Evolutionary conservation across 2,797 vertebrate species (phyloP), one percentile per base, ranked within the genome.

Genomic region (Antrozous pallidus): DNA sequence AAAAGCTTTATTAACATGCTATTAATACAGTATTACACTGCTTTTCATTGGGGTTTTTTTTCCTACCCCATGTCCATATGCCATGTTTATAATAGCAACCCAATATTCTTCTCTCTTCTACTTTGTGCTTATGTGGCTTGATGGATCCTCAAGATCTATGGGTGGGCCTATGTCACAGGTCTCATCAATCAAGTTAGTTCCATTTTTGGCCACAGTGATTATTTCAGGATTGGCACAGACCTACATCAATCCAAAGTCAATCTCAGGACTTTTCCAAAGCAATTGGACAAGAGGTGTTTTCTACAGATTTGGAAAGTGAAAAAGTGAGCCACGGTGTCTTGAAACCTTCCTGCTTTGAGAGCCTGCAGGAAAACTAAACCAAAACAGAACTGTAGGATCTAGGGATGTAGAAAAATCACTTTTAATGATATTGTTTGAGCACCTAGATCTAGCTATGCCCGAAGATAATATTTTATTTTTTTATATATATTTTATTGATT

Each of bases 301-400:
- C 69, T 8, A 45, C 2, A 82, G 18, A 56, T 26, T 67, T 63
- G 13, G 28, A 75, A 94, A 86, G 28, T 49, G 5, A 45, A 51
- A 74, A 56, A 14, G 9, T 82, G 20, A 40, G 28, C 9, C 20
- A 14, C 49, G 5, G 9, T n/a, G 9, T 67, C 79, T 83, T 61
- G 17, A 51, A 80, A 83, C 24, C n/a, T 40, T 63, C 61, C 16
- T 26, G 20, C 94, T 20, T 40, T 42, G n/a, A 73, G 16, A 80
- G 2, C 5, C 31, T 61, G 8, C 26, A 73, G 80, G 80, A 78
- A 93, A 93, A 93, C 45, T 8, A 82, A 96, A 90, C 80, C 61
- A 93, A 82, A 81, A 38, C 14, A 78, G 61, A 77, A 63, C 6
- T 45, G 42, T 26, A 80, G 40, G 49, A 42, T 28, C 56, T 65